Conservation (phyloP, 2,113 vertebrate genomes). For the Ardeotis arabs region DNA sequence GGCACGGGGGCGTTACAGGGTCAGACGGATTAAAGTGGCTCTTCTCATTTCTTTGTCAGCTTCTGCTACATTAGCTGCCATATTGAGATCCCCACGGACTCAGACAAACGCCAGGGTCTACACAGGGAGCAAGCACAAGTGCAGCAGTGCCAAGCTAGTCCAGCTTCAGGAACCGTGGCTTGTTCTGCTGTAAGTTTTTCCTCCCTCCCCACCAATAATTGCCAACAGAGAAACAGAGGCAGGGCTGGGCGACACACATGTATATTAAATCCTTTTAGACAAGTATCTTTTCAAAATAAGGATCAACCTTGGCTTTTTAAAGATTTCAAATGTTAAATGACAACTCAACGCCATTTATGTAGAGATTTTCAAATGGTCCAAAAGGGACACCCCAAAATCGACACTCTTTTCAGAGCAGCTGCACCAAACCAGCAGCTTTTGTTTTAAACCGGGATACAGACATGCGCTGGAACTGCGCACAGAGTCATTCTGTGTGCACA, state of each 20-base stretch:
- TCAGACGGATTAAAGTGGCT: background rate
- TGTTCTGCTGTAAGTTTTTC: background rate
- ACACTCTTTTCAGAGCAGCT: background rate
- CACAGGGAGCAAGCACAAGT: background rate
- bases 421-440: background rate
- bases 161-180: background rate
- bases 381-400: background rate
- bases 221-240: background rate
- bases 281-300: background rate
- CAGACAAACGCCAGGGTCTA: background rate
- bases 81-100: background rate
- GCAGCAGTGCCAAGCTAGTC: background rate
- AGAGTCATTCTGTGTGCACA: background rate
- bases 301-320: background rate
- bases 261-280: background rate
- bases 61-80: background rate
- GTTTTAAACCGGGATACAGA: background rate
- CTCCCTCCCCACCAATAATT: background rate
- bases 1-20: background rate
- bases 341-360: background rate
- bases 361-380: background rate
- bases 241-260: background rate
- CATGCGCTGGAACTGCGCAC: background rate
- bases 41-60: background rate
- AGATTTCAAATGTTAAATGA: background rate